Evolutionary conservation across 2,113 vertebrate genomes (phyloP).

Genomic region (Abramis brama): DNA sequence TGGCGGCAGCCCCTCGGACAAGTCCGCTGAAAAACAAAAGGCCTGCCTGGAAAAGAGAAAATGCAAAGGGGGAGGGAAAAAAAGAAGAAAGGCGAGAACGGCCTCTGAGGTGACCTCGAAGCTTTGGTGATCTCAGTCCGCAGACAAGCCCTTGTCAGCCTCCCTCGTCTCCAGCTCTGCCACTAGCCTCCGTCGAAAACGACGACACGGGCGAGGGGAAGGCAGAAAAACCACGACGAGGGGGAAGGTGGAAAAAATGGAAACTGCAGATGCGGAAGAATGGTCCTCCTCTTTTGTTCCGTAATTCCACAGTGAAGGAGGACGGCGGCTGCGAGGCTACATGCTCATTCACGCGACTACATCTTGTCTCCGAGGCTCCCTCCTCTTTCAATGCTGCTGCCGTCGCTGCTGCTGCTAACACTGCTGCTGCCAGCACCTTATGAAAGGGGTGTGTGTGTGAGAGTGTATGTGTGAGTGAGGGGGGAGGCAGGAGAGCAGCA

Average conservation of each 20-base stretch:
- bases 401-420: conserved; percentile 46
- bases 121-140: conserved; percentile 39
- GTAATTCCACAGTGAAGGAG: conserved; percentile 62
- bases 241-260: conserved; percentile 70
- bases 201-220: conserved; percentile 41
- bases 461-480: conserved; percentile 53
- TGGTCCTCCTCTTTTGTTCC: conserved; percentile 67
- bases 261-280: conserved; percentile 73
- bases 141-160: conserved; percentile 29
- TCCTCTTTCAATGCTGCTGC: conserved; percentile 58
- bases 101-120: conserved; percentile 55
- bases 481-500: conserved; percentile 19
- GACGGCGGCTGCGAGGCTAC: conserved; percentile 63
- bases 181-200: conserved; percentile 43
- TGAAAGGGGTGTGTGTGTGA: conserved; percentile 76
- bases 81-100: conserved; percentile 36
- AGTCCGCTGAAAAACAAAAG: conserved; percentile 53
- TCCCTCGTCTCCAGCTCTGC: conserved; percentile 45
- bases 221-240: conserved; percentile 52
- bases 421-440: conserved; percentile 80
- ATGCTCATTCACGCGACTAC: conserved; percentile 50
- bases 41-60: conserved; percentile 40
- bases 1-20: conserved; percentile 23
- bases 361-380: conserved; percentile 70
- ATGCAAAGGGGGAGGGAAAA: conserved; percentile 4